These are phyloP conservation scores for Atethmia centrago DNA, from an alignment of 2,888 invertebrate genomes.

Conservation along the genomic window DNA sequence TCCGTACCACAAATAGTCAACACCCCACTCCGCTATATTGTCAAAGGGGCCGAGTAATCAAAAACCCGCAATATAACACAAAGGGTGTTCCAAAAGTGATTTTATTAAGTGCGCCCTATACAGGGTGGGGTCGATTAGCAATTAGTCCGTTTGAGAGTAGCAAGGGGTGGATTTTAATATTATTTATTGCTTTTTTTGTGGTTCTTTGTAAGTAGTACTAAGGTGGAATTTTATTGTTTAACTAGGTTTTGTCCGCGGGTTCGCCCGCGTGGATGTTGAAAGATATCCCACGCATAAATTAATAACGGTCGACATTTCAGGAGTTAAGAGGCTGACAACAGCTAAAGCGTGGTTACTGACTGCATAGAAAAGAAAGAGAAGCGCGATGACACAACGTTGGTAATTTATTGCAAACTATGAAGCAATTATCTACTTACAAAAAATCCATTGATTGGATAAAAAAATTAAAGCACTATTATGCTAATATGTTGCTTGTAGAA, in stretches of 20 bases:
- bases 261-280: background rate
- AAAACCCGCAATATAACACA: slow-evolving; percentile 70
- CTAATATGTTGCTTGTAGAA: too few relatives aligned
- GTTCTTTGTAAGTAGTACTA: slow-evolving; percentile 17
- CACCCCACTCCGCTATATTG: slow-evolving; percentile 25
- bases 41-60: slow-evolving; percentile 59
- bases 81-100: slow-evolving; percentile 77
- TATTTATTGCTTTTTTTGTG: slow-evolving; percentile 53
- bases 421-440: too few relatives aligned
- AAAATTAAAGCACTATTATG: too few relatives aligned
- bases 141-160: slow-evolving; percentile 63
- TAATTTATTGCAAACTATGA: too few relatives aligned
- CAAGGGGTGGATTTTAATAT: slow-evolving; percentile 51
- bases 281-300: background rate
- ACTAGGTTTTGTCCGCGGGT: background rate
- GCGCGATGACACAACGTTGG: too few relatives aligned
- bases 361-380: too few relatives aligned
- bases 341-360: too few relatives aligned
- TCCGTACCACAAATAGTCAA: background rate
- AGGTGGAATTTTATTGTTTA: slow-evolving; percentile 17
- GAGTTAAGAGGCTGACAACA: too few relatives aligned
- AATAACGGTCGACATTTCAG: background rate
- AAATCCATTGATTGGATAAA: too few relatives aligned
- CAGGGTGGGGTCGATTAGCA: slow-evolving; percentile 76
- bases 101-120: slow-evolving; percentile 81